A percentile compares a stretch with the other conserved stretches of the same genome.
These are phyloP conservation scores for Acyrthosiphon pisum DNA, from an alignment of 1,140 invertebrate species.

Conservation along the genomic window DNA sequence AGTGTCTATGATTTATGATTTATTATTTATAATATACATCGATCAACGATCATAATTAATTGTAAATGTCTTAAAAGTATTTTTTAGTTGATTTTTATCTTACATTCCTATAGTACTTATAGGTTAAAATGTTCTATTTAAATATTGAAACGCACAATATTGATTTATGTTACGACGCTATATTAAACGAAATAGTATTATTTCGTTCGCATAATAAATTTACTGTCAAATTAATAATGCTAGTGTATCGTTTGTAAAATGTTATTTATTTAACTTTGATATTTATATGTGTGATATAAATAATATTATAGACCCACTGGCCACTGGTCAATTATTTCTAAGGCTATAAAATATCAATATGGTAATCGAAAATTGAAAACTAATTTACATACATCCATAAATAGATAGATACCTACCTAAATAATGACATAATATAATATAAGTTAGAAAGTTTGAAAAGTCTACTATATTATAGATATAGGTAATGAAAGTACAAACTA, in stretches of 20 bases:
- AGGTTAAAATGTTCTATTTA: not conserved
- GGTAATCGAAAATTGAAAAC: not conserved
- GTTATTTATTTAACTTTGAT: not conserved
- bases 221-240: not conserved
- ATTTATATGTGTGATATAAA: not conserved
- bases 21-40: not conserved
- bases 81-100: not conserved
- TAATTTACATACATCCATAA: not conserved
- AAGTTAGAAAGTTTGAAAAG: not conserved
- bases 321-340: not conserved
- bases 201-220: not conserved
- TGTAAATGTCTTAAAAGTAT: not conserved
- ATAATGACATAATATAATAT: slow-evolving; percentile 21
- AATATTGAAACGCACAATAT: not conserved
- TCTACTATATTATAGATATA: not conserved
- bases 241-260: not conserved
- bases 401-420: not conserved
- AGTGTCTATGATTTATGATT: not conserved
- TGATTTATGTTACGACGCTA: not conserved
- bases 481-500: not conserved
- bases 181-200: not conserved
- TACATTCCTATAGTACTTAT: not conserved
- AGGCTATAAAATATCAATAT: not conserved
- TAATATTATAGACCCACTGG: not conserved
- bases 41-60: not conserved